Evolutionary conservation across 2,888 invertebrate species (phyloP), one percentile per base, ranked within the genome.

Genomic region (Cephalotes varians): DNA sequence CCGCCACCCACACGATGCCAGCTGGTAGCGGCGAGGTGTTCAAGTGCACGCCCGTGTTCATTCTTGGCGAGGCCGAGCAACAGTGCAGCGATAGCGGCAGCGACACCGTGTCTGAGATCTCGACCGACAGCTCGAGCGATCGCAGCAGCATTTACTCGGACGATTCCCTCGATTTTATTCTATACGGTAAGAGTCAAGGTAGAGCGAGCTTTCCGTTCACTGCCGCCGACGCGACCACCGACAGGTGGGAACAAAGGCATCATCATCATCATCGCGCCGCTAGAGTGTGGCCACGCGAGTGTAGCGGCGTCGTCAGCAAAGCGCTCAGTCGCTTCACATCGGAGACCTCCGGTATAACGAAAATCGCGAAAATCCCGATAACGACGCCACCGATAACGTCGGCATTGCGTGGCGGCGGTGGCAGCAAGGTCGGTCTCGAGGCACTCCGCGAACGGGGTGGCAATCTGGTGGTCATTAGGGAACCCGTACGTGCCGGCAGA

Each of bases 111-210:
- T 95, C 95, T 31, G 95, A 95, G 88, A 95, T 95, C 89, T 95
- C 95, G 18, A 95, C 95, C n/a, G 95, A 95, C 87, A 95, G 95
- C 37, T 95, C 95, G 72, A 95, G 95, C 88, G 95, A 95, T 86
- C 94, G 95, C 6, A 95, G 95, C 74, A 95, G 95, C 88, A 95
- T 95, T 74, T 95, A 95, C 76, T 95, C 95, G 31, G 95, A 95
- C 86, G 95, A 95, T 79, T 95, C 95, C 2, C 88, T 95, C 28
- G 95, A 95, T 80, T 94, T 95, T 82, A 94, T 94, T n/a, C 88
- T 94, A 15, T 94, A 94, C 80, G 93, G 94, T 0, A 94, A 95
- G 81, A 93, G 90, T 15, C 93, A 94, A 54, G 92, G 93, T 0
- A 88, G 94, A 34, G 93, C 93, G 40, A 94, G 94, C 62, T 94